Evolutionary conservation across 2,797 vertebrate genomes (phyloP).

Genomic region (Galago senegalensis): DNA sequence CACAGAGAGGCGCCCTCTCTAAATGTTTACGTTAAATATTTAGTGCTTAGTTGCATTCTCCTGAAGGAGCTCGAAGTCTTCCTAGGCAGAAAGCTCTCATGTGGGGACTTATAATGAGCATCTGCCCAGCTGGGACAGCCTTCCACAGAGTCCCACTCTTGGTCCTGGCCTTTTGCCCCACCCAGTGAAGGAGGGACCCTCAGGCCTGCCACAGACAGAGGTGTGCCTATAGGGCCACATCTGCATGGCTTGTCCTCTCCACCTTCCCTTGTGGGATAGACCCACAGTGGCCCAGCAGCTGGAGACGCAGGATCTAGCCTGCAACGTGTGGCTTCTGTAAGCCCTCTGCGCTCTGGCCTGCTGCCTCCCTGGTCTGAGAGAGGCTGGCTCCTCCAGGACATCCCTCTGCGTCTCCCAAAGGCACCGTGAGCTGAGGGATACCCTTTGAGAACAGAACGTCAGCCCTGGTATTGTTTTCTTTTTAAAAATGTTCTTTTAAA

Average conservation of each 20-base stretch:
- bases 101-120: neutral
- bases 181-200: neutral
- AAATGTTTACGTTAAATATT: rapidly evolving
- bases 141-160: rapidly evolving
- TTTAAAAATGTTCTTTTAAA: neutral
- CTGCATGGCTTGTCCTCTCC: neutral
- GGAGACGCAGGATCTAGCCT: neutral
- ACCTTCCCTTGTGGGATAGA: neutral
- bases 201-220: neutral
- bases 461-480: neutral
- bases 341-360: neutral
- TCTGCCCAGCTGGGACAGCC: too few relatives aligned
- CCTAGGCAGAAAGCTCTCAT: rapidly evolving
- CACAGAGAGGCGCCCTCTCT: neutral
- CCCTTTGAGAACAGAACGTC: neutral
- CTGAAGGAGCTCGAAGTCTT: neutral
- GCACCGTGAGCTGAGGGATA: neutral
- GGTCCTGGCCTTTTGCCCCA: rapidly evolving
- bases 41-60: rapidly evolving
- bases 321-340: rapidly evolving
- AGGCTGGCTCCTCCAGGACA: too few relatives aligned
- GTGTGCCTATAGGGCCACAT: rapidly evolving
- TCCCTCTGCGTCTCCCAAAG: neutral
- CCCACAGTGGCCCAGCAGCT: neutral
- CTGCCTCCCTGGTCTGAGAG: neutral